phyloP scores from a whole-genome alignment of 2,888 invertebrate genomes.

The Amiota mariae region DNA sequence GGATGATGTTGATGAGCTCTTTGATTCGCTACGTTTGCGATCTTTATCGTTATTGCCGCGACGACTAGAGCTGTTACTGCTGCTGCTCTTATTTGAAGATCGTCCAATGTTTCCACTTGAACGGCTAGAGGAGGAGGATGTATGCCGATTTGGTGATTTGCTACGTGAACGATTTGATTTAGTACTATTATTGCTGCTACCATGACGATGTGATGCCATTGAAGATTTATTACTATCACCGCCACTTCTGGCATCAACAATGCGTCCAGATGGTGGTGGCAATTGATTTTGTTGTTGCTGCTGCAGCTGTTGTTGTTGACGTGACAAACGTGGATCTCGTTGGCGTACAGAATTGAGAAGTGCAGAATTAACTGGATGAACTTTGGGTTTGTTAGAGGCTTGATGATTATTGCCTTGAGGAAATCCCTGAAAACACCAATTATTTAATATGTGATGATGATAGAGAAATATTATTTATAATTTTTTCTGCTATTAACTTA shows the following conservation, averaged over 20 bases:
- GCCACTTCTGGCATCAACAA: slow-evolving; percentile 17
- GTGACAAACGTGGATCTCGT: slow-evolving; percentile 74
- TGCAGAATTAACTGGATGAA: slow-evolving; percentile 76
- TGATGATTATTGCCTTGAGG: slow-evolving; percentile 8
- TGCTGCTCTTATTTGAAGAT: slow-evolving; percentile 33
- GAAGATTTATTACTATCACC: slow-evolving; percentile 7
- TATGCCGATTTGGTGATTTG: slow-evolving; percentile 62
- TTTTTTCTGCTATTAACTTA: background rate
- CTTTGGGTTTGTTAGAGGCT: slow-evolving; percentile 70
- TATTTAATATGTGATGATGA: background rate
- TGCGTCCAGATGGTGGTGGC: slow-evolving; percentile 35
- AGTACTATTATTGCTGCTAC: slow-evolving; percentile 37
- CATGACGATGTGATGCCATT: background rate
- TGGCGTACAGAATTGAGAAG: slow-evolving; percentile 72
- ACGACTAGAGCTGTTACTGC: slow-evolving; percentile 48
- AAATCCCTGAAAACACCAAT: background rate
- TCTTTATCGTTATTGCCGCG: slow-evolving; percentile 43
- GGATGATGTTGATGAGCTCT: slow-evolving; percentile 60
- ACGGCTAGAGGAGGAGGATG: slow-evolving; percentile 43
- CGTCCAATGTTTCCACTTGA: slow-evolving; percentile 41
- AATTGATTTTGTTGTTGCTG: slow-evolving; percentile 38
- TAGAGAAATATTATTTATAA: background rate
- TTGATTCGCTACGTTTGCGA: slow-evolving; percentile 66
- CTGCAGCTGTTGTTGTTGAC: slow-evolving; percentile 68
- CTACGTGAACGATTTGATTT: slow-evolving; percentile 63